Percentiles rank a stretch among this genome's conserved stretches.
Conservation (phyloP, 2,888 invertebrate genomes). For the Drosophila subsilvestris region DNA sequence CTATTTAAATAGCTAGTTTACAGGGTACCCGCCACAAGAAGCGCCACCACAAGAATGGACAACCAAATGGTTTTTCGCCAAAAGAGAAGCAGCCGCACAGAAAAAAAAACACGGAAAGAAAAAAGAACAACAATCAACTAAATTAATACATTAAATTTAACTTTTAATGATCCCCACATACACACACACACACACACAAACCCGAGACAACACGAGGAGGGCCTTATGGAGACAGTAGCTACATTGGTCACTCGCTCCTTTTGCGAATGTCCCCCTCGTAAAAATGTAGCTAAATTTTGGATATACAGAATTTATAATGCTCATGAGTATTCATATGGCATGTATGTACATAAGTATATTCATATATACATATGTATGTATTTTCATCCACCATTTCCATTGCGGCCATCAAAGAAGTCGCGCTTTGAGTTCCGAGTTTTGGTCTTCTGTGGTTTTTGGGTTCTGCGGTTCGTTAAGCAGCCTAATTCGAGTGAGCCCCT, state of each 20-base stretch:
- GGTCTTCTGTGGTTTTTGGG: background rate
- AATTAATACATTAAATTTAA: constrained; percentile 63
- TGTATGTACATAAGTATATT: background rate
- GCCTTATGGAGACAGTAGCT: constrained; percentile 23
- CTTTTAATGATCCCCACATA: constrained; percentile 40
- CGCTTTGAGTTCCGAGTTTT: background rate
- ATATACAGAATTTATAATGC: constrained; percentile 32
- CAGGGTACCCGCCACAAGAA: background rate
- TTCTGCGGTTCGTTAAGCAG: constrained; percentile 60
- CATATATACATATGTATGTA: too few species aligned
- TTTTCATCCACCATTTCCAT: background rate
- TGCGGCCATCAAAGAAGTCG: background rate
- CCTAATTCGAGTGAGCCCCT: constrained; percentile 59
- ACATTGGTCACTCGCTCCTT: constrained; percentile 20
- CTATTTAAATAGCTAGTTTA: background rate
- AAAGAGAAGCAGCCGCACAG: constrained; percentile 2
- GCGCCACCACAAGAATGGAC: constrained; percentile 14
- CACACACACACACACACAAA: background rate
- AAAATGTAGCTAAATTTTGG: constrained; percentile 31
- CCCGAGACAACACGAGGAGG: constrained; percentile 4
- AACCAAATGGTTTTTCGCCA: constrained; percentile 6
- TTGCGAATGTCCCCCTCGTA: constrained; percentile 46
- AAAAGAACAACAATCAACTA: constrained; percentile 35
- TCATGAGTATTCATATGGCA: constrained; percentile 1
- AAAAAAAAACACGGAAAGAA: constrained; percentile 3